Conservation (phyloP, 2,888 invertebrate genomes). For the Apamea epomidion region DNA sequence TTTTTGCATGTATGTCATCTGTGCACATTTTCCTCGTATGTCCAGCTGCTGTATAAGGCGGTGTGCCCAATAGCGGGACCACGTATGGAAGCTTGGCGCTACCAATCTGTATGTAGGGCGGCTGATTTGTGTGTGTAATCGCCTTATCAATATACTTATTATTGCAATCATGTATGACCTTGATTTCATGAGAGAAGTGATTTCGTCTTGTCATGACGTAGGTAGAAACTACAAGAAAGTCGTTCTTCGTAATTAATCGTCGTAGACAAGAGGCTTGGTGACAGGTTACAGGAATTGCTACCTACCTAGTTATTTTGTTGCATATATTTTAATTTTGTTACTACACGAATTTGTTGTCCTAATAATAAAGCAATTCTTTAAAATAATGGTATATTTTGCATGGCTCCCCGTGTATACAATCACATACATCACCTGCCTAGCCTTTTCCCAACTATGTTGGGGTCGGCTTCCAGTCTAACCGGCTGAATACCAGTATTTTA, state of each 20-base stretch:
- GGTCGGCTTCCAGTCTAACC: too few relatives aligned
- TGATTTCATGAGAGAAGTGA: not conserved
- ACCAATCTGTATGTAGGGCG: constrained; percentile 52
- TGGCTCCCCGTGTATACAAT: too few relatives aligned
- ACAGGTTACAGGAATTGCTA: not conserved
- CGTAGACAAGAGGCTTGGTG: too few relatives aligned
- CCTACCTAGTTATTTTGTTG: too few relatives aligned
- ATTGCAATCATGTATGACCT: constrained; percentile 10
- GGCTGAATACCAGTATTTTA: too few relatives aligned
- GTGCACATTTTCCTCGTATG: constrained; percentile 55
- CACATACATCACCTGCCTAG: not conserved
- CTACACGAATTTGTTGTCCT: too few relatives aligned
- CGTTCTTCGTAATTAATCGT: not conserved
- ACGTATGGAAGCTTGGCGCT: constrained; percentile 52
- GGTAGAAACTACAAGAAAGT: not conserved
- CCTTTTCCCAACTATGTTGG: not conserved
- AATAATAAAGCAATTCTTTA: too few relatives aligned
- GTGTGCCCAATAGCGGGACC: constrained; percentile 56
- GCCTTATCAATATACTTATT: constrained; percentile 39
- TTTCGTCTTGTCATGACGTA: not conserved
- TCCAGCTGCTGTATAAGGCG: constrained; percentile 52
- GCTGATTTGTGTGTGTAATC: constrained; percentile 56
- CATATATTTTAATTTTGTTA: too few relatives aligned
- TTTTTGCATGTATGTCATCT: constrained; percentile 59
- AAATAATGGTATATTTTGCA: too few relatives aligned